Percentiles rank a stretch among this genome's conserved stretches.
Evolutionary conservation across 2,113 vertebrate genomes (phyloP).

Genomic region (Aspidoscelis tigris): DNA sequence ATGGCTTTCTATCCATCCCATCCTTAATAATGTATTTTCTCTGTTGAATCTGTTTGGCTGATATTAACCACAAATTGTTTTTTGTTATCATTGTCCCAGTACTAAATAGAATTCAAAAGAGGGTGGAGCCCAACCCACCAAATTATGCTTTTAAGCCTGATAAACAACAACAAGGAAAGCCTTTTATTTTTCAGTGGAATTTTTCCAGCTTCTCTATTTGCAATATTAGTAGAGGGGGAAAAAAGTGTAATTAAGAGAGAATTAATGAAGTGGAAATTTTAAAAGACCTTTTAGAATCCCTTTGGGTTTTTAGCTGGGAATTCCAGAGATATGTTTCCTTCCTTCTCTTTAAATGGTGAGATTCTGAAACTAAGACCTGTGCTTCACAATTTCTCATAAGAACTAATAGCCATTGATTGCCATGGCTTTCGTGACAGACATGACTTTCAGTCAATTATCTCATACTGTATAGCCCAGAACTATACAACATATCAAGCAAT

Average conservation of each 20-base stretch:
- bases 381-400: background rate
- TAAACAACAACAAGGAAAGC: conserved; percentile 17
- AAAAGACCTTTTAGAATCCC: conserved; percentile 12
- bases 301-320: conserved; percentile 1
- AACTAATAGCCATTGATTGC: too few relatives aligned
- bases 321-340: background rate
- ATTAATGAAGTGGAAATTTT: conserved; percentile 32
- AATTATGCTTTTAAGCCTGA: conserved; percentile 5
- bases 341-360: background rate
- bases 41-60: conserved; percentile 42
- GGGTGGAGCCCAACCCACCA: background rate
- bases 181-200: background rate
- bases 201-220: background rate
- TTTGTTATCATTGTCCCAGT: conserved; percentile 18
- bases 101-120: conserved; percentile 4
- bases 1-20: conserved; percentile 62
- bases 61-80: conserved; percentile 62
- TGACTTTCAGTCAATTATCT: background rate
- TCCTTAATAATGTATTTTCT: conserved; percentile 56
- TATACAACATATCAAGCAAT: background rate
- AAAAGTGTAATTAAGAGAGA: conserved; percentile 12
- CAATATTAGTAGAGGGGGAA: background rate
- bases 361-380: background rate
- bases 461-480: background rate
- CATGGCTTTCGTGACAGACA: too few relatives aligned